Conservation (phyloP, 2,797 vertebrate species). For the Schizopygopsis malacanthus region DNA sequence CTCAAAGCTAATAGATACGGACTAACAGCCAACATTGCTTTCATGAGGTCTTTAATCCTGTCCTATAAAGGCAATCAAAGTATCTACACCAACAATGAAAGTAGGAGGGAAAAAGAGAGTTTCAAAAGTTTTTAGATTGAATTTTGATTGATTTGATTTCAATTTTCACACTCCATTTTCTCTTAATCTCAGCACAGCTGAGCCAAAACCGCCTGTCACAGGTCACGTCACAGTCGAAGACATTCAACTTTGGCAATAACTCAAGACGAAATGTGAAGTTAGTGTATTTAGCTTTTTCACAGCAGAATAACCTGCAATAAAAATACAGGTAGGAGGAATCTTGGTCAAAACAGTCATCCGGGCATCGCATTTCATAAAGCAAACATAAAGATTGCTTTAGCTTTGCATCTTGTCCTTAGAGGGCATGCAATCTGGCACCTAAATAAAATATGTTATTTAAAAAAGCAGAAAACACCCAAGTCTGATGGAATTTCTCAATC, state of each 20-base stretch:
- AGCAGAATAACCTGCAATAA: constrained; percentile 7
- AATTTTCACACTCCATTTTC: constrained; percentile 31
- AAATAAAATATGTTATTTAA: constrained; percentile 40
- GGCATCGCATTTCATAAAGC: neutral
- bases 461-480: constrained; percentile 58
- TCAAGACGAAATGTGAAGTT: constrained; percentile 2
- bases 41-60: neutral
- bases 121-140: constrained; percentile 28
- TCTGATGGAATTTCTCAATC: constrained; percentile 53
- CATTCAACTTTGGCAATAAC: neutral
- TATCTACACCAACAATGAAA: constrained; percentile 16
- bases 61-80: neutral
- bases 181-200: constrained; percentile 31
- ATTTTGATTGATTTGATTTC: constrained; percentile 31
- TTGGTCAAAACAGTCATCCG: neutral
- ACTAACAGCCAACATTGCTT: neutral
- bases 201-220: constrained; percentile 17
- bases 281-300: neutral
- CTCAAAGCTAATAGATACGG: neutral
- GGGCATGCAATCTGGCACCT: neutral
- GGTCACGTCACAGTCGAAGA: constrained; percentile 17
- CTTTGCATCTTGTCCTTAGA: neutral
- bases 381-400: constrained; percentile 4
- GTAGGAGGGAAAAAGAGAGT: neutral
- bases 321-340: neutral